Base-by-base conservation (phyloP, 2,113 vertebrate genomes). In the Bagarius yarrelli region DNA sequence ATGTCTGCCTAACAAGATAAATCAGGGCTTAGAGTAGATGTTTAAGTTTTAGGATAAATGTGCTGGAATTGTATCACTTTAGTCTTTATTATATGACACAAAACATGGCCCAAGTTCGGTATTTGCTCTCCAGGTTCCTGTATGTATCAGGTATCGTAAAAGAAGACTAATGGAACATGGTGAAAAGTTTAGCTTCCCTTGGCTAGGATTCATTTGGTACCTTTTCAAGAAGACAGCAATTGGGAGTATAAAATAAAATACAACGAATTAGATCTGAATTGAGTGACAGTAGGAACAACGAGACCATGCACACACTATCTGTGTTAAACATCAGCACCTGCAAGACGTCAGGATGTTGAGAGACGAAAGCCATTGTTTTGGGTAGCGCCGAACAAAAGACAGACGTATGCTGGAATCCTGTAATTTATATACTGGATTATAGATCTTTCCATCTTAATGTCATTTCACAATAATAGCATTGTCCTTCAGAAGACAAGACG, bases 381-480 rank as follows among this genome's bases (percentile, higher is more conserved):
- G 36, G 36, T 40, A 4, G 36, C 36, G 8, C 36, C 57, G 50
- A 57, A 76, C 40, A 66, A 67, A 76, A 66, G 67, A 77, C 32
- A 79, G 57, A 56, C 36, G 11, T 56, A 14, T 5, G 27, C 47
- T 79, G 32, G 53, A 57, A 34, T 86, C 85, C 78, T 76, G 44
- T 79, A 84, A 85, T 27, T 55, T 75, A 47, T 47, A 55, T 66
- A 32, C 64, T 81, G 71, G 50, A 53, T 60, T 32, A 79, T 59
- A 57, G 57, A 60, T 70, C 40, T 69, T 55, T 57, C 13, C 70
- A 53, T 78, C 44, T 79, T 36, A 18, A 79, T 83, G 27, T 61
- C 56, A 72, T 73, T 81, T 71, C 27, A 85, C 79, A 85, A 86
- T 83, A 52, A 40, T 50, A 18, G 61, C 75, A 80, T 85, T 86